Percentiles rank a stretch among this genome's conserved stretches.
Evolutionary conservation across 2,113 vertebrate species (phyloP).

Genomic region (Chaenocephalus aceratus): DNA sequence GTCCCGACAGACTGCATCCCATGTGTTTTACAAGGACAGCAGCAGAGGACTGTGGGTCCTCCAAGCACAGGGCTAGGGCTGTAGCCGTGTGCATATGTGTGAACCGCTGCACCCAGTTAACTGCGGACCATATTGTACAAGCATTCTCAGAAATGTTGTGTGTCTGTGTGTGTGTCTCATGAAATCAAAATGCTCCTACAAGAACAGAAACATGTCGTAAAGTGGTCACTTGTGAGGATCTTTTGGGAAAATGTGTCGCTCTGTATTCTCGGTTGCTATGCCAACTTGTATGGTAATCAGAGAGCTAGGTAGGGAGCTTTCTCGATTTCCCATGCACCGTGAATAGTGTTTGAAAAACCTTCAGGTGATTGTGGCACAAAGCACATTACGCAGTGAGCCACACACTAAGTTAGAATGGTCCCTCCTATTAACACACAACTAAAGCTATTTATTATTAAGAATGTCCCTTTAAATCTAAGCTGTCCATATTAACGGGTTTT

Average conservation of each 20-base stretch:
- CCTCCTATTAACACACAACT: neutral
- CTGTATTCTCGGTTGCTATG: conserved; percentile 59
- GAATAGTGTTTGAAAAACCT: conserved; percentile 18
- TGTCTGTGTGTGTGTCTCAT: neutral
- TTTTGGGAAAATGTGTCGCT: neutral
- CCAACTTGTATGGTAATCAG: conserved; percentile 54
- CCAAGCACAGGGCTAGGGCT: conserved; percentile 42
- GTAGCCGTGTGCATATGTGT: conserved; percentile 32
- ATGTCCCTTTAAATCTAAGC: neutral
- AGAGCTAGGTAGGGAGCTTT: conserved; percentile 45
- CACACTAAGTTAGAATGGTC: neutral
- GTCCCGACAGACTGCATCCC: conserved; percentile 71
- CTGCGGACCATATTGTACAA: neutral
- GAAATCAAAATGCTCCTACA: neutral
- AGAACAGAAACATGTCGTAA: neutral
- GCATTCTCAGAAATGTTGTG: neutral
- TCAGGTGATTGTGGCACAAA: conserved; percentile 3
- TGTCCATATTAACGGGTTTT: conserved; percentile 4
- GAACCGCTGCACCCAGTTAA: conserved; percentile 36
- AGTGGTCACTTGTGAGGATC: neutral
- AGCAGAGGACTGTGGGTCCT: conserved; percentile 68
- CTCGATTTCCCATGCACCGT: conserved; percentile 10
- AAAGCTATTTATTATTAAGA: neutral
- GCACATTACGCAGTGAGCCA: conserved; percentile 10
- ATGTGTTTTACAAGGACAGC: conserved; percentile 62